phyloP scores from a whole-genome alignment of 2,888 invertebrate genomes.

The Dryomyza anilis region DNA sequence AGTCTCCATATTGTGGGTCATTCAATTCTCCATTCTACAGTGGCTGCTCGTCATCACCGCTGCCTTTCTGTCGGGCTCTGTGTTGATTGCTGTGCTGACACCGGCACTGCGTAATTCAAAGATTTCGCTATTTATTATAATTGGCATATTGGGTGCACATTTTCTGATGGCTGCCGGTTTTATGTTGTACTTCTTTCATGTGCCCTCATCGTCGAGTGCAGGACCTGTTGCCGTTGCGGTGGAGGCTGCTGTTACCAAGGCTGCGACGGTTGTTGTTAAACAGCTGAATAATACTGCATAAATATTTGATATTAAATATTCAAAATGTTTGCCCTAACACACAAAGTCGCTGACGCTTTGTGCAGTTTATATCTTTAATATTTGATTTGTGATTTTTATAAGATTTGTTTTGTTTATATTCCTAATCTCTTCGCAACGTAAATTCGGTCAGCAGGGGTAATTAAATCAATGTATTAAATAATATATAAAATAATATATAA shows the following conservation, averaged over 20 bases:
- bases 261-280: slow-evolving; percentile 19
- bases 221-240: not conserved
- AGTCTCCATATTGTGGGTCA: slow-evolving; percentile 89
- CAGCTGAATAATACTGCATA: too few relatives aligned
- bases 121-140: slow-evolving; percentile 69
- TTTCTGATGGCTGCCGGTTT: slow-evolving; percentile 84
- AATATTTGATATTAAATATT: too few relatives aligned
- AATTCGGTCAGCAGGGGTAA: too few relatives aligned
- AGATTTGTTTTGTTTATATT: too few relatives aligned
- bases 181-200: slow-evolving; percentile 81
- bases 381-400: too few relatives aligned
- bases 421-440: too few relatives aligned
- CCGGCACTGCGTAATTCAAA: slow-evolving; percentile 74
- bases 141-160: slow-evolving; percentile 76
- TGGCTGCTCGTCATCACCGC: slow-evolving; percentile 86
- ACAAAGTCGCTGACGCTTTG: too few relatives aligned
- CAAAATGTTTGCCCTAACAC: too few relatives aligned
- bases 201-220: slow-evolving; percentile 58
- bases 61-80: slow-evolving; percentile 82
- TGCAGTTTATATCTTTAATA: too few relatives aligned
- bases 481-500: too few relatives aligned
- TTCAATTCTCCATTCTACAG: slow-evolving; percentile 81
- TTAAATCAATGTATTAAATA: too few relatives aligned
- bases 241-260: slow-evolving; percentile 14
- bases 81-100: slow-evolving; percentile 80